Conservation (phyloP, 2,888 invertebrate species). For the Pantelozetes paolii region DNA sequence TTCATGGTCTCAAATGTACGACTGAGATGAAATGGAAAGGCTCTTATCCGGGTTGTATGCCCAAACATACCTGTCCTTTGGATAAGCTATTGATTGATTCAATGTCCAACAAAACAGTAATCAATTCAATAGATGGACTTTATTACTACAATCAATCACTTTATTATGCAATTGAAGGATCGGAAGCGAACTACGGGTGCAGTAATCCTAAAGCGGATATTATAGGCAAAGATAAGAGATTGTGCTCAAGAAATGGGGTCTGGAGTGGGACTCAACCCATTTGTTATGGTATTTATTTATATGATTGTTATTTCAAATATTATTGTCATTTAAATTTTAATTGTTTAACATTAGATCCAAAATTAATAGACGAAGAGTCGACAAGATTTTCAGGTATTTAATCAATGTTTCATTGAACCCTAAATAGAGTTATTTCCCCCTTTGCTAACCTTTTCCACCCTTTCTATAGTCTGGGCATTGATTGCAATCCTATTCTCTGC, state of each 20-base stretch:
- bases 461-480: background rate
- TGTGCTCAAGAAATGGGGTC: constrained; percentile 10
- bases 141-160: constrained; percentile 25
- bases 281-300: constrained; percentile 32
- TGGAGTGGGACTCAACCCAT: constrained; percentile 34
- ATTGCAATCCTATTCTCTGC: background rate
- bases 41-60: constrained; percentile 25
- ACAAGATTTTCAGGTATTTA: constrained; percentile 25
- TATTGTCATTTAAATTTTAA: background rate
- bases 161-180: constrained; percentile 34
- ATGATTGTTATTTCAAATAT: background rate
- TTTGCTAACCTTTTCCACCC: background rate
- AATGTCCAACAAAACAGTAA: background rate
- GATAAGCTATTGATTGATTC: background rate
- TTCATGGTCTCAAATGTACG: constrained; percentile 32
- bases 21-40: constrained; percentile 40
- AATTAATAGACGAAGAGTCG: too few species aligned
- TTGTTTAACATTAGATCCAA: background rate
- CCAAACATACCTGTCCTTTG: background rate
- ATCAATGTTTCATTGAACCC: background rate
- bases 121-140: background rate
- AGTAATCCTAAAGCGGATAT: constrained; percentile 13
- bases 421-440: background rate
- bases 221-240: constrained; percentile 29
- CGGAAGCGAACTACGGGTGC: constrained; percentile 33